Evolutionary conservation across 2,797 vertebrate species (phyloP).

Genomic region (Sylvilagus floridanus): DNA sequence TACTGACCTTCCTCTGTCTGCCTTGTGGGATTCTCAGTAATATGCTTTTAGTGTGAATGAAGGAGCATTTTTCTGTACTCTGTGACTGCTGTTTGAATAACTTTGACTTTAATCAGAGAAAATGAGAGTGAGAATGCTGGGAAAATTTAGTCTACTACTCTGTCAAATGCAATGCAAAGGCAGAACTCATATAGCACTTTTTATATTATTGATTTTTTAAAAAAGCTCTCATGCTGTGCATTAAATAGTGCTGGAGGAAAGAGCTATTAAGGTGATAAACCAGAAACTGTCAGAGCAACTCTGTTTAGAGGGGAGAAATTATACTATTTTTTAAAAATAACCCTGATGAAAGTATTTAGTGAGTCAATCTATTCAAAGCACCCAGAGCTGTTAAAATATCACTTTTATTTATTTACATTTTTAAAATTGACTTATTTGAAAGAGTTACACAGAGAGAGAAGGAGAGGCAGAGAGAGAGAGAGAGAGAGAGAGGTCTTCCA

Average conservation of each 20-base stretch:
- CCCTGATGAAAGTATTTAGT: neutral
- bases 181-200: neutral
- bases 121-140: neutral
- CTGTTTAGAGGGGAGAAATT: neutral
- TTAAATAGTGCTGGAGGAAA: neutral
- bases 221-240: neutral
- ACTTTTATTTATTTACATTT: neutral
- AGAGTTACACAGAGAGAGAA: too few relatives aligned
- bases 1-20: neutral
- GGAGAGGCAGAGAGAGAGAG: too few relatives aligned
- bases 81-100: neutral
- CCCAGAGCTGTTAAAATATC: neutral
- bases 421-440: too few relatives aligned
- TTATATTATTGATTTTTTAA: neutral
- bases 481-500: too few relatives aligned
- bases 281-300: neutral
- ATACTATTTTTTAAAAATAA: slow-evolving; percentile 3
- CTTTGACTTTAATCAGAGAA: slow-evolving; percentile 3
- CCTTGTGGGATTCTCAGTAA: neutral
- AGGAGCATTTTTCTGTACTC: neutral
- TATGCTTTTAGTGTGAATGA: neutral
- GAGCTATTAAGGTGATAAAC: neutral
- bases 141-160: neutral
- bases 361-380: slow-evolving; percentile 6
- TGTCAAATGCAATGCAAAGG: neutral